Evolutionary conservation across 1,140 invertebrate species (phyloP), one percentile per base, ranked within the genome.

Genomic region (Drosophila arizonae): DNA sequence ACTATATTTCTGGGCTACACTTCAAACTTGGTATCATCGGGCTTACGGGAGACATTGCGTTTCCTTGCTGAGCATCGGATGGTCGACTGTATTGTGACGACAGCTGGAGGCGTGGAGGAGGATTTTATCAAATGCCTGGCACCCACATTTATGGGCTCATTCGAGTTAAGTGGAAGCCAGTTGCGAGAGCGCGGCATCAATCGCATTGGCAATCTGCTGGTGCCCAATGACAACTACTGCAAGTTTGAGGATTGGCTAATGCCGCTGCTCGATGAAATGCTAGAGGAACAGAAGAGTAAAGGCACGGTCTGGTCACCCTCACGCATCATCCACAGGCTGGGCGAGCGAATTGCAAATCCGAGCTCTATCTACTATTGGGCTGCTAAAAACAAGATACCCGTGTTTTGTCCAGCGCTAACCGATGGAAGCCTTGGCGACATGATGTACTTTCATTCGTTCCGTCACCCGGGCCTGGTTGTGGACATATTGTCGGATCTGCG

Each of bases 381-480:
- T 30, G 96, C 97, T 72, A 97, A 96, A 91, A 99, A 99, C 93
- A 95, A 98, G 85, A 99, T 99, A 92, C 99, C 99, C 6, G 96
- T 99, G 0, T 99, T 98, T 91, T 97, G 98, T 93, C 99, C 99
- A 1, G 99, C 98, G 0, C 92, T 99, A 60, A 99, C 99, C 0
- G 99, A 99, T 94, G 99, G 99, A 4, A 99, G 97, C 85, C 93
- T 99, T 15, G 99, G 99, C 2, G 99, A 99, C 92, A 99, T 99
- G 98, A 96, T 99, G 94, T 99, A 98, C 92, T 99, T 99, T 79
- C 99, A 99, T 93, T 98, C 98, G 0, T 99, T 96, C 88, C 96
- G 95, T 88, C 96, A 96, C 89, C 97, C 98, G 46, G 98, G 98
- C 6, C 93, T 99, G 13, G 93, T 98, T 9, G 92, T 99, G 45